These are phyloP conservation scores for Hippasteria phrygiana DNA, from an alignment of 53 echinoderm and acorn worm species.

Conservation along the genomic window DNA sequence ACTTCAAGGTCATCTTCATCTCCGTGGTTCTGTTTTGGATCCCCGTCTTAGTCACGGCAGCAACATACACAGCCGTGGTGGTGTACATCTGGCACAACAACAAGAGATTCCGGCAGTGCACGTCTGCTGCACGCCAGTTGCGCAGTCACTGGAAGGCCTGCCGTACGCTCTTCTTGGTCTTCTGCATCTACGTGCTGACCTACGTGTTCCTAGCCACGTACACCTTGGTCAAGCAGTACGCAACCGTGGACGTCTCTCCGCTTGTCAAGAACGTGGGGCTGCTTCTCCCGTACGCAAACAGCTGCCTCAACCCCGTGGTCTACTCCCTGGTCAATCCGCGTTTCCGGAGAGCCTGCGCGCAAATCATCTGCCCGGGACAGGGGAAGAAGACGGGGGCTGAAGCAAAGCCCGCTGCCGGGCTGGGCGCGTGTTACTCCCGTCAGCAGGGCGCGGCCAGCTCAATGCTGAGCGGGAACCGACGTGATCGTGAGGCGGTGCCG, in stretches of 20 bases:
- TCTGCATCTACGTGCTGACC: constrained; percentile 65
- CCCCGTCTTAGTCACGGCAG: constrained; percentile 71
- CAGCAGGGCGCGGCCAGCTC: not conserved
- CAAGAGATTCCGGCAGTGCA: constrained; percentile 49
- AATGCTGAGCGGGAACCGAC: not conserved
- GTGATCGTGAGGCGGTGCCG: not conserved
- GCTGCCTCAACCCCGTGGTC: constrained; percentile 88
- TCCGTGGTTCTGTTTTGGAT: constrained; percentile 81
- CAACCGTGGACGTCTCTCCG: constrained; percentile 31
- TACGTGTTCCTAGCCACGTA: constrained; percentile 77
- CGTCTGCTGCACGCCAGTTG: not conserved
- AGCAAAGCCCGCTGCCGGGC: not conserved
- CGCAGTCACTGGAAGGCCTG: constrained; percentile 83
- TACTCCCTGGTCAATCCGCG: constrained; percentile 74
- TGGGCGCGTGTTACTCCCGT: not conserved
- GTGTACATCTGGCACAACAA: constrained; percentile 72
- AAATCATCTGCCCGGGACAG: constrained; percentile 9
- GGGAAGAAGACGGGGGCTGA: not conserved
- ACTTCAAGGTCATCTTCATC: constrained; percentile 84
- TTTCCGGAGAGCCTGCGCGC: constrained; percentile 66
- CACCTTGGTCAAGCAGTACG: constrained; percentile 64
- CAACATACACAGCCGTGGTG: constrained; percentile 71
- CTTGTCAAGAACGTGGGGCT: constrained; percentile 71
- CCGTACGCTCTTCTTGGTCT: constrained; percentile 71
- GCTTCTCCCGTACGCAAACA: constrained; percentile 81